Base-by-base conservation (phyloP, 2,888 invertebrate genomes). In the Athalia circularis region DNA sequence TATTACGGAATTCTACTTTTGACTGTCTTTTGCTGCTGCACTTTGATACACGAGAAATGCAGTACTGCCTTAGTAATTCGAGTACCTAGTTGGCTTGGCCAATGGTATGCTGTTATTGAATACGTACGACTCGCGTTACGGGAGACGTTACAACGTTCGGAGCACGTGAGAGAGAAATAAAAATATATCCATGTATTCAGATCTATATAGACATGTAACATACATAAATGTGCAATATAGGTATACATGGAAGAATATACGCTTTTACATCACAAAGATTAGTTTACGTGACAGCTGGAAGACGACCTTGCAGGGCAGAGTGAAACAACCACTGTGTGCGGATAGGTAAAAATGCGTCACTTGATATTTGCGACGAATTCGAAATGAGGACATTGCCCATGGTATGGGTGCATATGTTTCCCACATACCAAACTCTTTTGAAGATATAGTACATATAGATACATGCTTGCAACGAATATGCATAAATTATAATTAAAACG, bases 41-140 rank as follows among this genome's bases (percentile, higher is more conserved):
- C 13, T n/a, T 52, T 52, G 7, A 52, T 15, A 61, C n/a, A 4
- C 3, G n/a, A 13, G 61, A 13, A 15, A 13, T 15, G n/a, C n/a
- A 13, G 13, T n/a, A 52, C 13, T 65, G 29, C 72, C 47, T 59
- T 47, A 5, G 72, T 72, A 29, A 72, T 72, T 59, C 8, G 72
- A 72, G 68, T 15, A 59, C 13, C 57, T 59, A 47, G 57, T 72
- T 54, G 9, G 54, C 72, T 72, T 47, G 47, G 72, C 57, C 13
- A 72, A 57, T 59, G 13, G 72, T 59, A 59, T 9, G 13, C 29
- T 57, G 72, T 72, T 72, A 72, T 72, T 47, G 59, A 72, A 72
- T 72, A 72, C 72, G n/a, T 13, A n/a, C 47, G 72, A 59, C 43
- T 72, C 59, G 43, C 59, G 13, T 47, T 59, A 57, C 57, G 13